Evolutionary conservation across 2,797 vertebrate genomes (phyloP), one percentile per base, ranked within the genome.

Genomic region (Ctenochaetus hawaiiensis): DNA sequence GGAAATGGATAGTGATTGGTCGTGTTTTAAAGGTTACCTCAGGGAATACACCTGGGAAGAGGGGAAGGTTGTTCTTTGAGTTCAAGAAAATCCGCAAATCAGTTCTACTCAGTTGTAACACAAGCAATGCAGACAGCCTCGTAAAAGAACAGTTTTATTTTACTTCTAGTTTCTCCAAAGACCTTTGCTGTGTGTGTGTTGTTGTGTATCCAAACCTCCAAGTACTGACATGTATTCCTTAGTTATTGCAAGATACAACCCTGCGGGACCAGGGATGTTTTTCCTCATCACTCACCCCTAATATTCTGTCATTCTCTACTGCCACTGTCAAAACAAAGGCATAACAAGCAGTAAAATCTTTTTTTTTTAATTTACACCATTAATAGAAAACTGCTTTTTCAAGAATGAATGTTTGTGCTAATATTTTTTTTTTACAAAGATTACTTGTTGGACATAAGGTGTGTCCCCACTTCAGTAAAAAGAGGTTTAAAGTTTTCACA

Each of bases 21-120:
- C 18, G 22, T 45, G 78, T 81, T 74, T 85, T 77, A 68, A 69
- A 65, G 66, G 71, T 48, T 11, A 79, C 83, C 74, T 77, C 22
- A 6, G 66, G 75, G 82, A 70, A 64, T 1, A 68, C 80, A 86
- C 82, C 78, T 82, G 86, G 63, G 17, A 57, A 17, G 43, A 44
- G 37, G 61, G 49, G 47, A 18, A 65, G 37, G 69, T 23, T 20
- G 39, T 14, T 56, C 22, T 43, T 53, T 18, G 41, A 61, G 45
- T 22, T 47, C 20, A 1, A 14, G 13, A 76, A 74, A 72, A 70
- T 68, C 49, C 49, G 72, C 39, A 48, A 69, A 84, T 84, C 67
- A 72, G 4, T 48, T 49, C 6, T 41, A 20, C 64, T 68, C 47
- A 26, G 18, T 44, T 43, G 10, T 37, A 69, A 75, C 58, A 52